Base-by-base conservation (phyloP, 1,140 invertebrate species). In the Lepidostoma basale region DNA sequence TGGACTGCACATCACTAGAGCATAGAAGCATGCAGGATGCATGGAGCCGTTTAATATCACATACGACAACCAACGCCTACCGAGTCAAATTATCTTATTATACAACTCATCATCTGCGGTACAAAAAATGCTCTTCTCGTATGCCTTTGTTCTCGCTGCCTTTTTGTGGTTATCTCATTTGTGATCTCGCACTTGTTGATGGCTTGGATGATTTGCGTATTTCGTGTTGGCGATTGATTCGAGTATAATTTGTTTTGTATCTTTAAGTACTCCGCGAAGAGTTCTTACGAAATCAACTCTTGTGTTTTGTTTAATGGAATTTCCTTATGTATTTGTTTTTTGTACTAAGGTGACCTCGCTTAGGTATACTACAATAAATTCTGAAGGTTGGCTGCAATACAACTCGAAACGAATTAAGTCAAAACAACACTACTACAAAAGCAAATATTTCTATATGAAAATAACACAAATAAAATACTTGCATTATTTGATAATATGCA, bases 1-100 rank as follows among this genome's bases (percentile, higher is more conserved):
- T n/a, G n/a, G n/a, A n/a, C n/a, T n/a, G n/a, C n/a, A n/a, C n/a
- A n/a, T n/a, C n/a, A n/a, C n/a, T n/a, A n/a, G n/a, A n/a, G n/a
- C n/a, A n/a, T n/a, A n/a, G n/a, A n/a, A n/a, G n/a, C n/a, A n/a
- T n/a, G 56, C 56, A 60, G 56, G 56, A 60, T 60, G 56, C 30
- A 60, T 60, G 56, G 20, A 60, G 56, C 25, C 39, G 39, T 60
- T 60, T 39, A 60, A 60, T 60, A 42, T 44, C 56, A 60, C 39
- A 60, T 60, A 60, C 23, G 56, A 60, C 56, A 40, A 60, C 39
- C 36, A n/a, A 28, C 44, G 60, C 60, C 60, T 26, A 62, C 60
- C 60, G 60, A n/a, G 16, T 62, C 42, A 47, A 62, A 62, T 62
- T 62, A 62, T 62, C 60, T 62, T 47, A 62, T 62, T 62, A 59